Conservation (phyloP, 92 coral and sea anemone species). For the Phenganax subtilis region DNA sequence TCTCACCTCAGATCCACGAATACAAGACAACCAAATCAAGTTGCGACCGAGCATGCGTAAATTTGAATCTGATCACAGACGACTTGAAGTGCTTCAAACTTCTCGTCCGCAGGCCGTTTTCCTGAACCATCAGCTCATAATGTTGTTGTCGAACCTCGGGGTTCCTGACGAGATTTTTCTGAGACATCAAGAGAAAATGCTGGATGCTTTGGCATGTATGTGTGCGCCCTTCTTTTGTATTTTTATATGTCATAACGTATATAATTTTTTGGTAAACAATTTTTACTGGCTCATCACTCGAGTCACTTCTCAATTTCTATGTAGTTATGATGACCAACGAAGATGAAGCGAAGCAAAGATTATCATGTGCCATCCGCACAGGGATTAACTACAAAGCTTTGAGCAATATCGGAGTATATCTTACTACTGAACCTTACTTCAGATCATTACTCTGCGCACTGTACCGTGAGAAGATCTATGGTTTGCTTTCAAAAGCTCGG, state of each 20-base stretch:
- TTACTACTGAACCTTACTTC: constrained; percentile 86
- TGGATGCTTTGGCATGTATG: constrained; percentile 68
- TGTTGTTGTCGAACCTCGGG: constrained; percentile 73
- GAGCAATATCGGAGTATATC: constrained; percentile 68
- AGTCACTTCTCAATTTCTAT: neutral
- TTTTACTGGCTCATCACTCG: no score
- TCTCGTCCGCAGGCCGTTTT: constrained; percentile 44
- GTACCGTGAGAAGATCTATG: constrained; percentile 75
- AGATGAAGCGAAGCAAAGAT: constrained; percentile 34
- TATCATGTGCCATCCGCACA: constrained; percentile 30
- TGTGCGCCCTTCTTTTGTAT: neutral
- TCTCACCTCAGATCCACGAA: constrained; percentile 71
- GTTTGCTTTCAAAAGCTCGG: constrained; percentile 74
- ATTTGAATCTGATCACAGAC: constrained; percentile 62
- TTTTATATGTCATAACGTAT: no score
- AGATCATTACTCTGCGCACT: constrained; percentile 78
- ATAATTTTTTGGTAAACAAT: neutral
- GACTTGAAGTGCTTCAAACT: constrained; percentile 55
- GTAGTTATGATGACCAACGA: constrained; percentile 38
- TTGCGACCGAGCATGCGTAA: constrained; percentile 82
- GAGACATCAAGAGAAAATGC: constrained; percentile 82
- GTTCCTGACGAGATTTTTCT: constrained; percentile 79
- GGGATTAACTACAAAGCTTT: constrained; percentile 46
- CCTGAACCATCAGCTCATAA: constrained; percentile 89
- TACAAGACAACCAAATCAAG: constrained; percentile 60